Conservation (phyloP, 2,888 invertebrate genomes). For the Eupithecia inturbata region DNA sequence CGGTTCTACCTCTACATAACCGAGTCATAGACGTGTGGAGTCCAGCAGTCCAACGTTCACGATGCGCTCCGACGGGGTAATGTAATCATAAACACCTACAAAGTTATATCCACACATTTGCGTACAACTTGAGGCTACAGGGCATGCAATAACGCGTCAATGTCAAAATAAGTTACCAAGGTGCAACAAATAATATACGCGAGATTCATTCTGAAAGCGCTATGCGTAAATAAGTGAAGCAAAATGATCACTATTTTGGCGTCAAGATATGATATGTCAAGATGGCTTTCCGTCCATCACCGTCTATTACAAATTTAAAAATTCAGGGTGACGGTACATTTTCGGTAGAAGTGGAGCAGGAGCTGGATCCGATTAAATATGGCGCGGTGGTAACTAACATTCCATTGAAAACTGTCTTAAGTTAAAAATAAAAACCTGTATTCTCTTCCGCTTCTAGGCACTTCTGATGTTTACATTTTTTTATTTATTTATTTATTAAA, state of each 20-base stretch:
- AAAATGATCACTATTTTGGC: too few relatives aligned
- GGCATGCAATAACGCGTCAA: neutral
- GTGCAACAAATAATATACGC: neutral
- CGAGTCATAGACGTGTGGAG: conserved; percentile 21
- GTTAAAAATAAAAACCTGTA: too few relatives aligned
- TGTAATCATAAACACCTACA: neutral
- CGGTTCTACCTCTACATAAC: conserved; percentile 24
- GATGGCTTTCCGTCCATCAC: too few relatives aligned
- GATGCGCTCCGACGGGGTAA: neutral
- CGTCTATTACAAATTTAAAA: too few relatives aligned
- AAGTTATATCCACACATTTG: neutral
- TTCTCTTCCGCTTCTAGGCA: too few relatives aligned
- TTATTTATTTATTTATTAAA: too few relatives aligned
- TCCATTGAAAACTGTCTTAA: too few relatives aligned
- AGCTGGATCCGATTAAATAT: neutral
- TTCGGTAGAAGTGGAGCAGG: neutral
- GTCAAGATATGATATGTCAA: too few relatives aligned
- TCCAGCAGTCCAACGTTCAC: neutral
- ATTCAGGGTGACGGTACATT: too few relatives aligned
- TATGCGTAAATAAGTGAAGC: neutral
- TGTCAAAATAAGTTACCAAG: neutral
- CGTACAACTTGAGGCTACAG: neutral
- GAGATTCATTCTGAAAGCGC: neutral
- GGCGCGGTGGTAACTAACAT: neutral
- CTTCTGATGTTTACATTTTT: too few relatives aligned